Base-by-base conservation (phyloP, 2,113 vertebrate species). In the Pholis gunnellus region DNA sequence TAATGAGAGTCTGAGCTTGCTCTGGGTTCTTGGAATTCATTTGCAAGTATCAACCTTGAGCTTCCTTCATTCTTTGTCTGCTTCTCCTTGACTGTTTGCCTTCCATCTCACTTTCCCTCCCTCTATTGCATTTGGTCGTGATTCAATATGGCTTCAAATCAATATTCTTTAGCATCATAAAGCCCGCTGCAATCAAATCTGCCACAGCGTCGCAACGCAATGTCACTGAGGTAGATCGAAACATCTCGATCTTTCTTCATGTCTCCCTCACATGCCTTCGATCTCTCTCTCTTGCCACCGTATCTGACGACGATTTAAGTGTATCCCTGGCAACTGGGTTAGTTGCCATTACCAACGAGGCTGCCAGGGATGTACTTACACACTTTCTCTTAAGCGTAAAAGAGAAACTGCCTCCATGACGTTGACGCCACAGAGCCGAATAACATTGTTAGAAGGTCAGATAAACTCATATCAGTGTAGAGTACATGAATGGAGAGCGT, bases 281-380 rank as follows among this genome's bases (percentile, higher is more conserved):
- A 20, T 64, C 13, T n/a, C 46, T 73, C 59, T 72, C 18, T 65
- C 36, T 72, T 68, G 3, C 6, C 31, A 9, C 5, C 10, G 0
- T 70, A 44, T 31, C 29, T 44, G 9, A 29, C 56, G 42, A 52
- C 70, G 46, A 59, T 73, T 66, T n/a, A 73, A 70, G 52, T 72
- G 72, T 87, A 60, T 73, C 84, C 75, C 17, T 72, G 54, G 77
- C 70, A 87, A 87, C 73, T 14, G 44, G 9, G 1, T 61, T 29
- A 44, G 65, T 67, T 66, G 44, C 54, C n/a, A 25, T 75, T 40
- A 57, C 42, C 18, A 79, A 64, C 56, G 67, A 66, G 27, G 18
- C 75, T 72, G 38, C 5, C 48, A 50, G 31, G 13, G 18, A 40
- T 6, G 0, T 63, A 68, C 42, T 5, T 40, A 15, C 56, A 9